Evolutionary conservation across 2,113 vertebrate genomes (phyloP).

Genomic region (Myotis davidii): DNA sequence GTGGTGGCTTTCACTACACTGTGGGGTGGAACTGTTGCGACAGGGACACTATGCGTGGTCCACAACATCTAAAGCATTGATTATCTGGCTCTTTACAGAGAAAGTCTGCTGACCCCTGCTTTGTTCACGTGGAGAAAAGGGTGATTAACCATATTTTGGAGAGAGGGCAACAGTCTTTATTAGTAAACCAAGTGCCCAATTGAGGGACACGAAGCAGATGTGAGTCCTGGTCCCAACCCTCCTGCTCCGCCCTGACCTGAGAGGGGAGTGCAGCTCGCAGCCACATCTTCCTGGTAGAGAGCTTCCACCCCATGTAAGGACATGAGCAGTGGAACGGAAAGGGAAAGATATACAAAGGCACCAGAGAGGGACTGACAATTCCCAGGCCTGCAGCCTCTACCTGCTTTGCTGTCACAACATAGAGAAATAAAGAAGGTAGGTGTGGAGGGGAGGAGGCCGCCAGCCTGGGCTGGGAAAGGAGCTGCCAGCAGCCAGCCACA

Average conservation of each 20-base stretch:
- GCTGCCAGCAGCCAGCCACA: not conserved
- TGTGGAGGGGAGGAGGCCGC: too few species aligned
- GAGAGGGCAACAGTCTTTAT: not conserved
- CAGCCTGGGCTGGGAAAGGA: too few species aligned
- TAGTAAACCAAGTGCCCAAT: not conserved
- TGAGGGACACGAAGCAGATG: not conserved
- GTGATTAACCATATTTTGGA: not conserved
- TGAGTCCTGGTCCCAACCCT: not conserved
- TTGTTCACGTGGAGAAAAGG: not conserved
- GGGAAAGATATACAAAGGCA: not conserved
- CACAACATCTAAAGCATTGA: not conserved
- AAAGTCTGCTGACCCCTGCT: not conserved
- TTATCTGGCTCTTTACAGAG: not conserved
- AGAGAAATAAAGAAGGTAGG: not conserved
- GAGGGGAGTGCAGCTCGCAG: not conserved
- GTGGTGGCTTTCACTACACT: not conserved
- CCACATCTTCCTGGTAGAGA: not conserved
- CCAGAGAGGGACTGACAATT: not conserved
- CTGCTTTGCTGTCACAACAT: too few species aligned
- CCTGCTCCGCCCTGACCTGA: not conserved
- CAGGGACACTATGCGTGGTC: not conserved
- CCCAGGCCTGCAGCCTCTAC: not conserved
- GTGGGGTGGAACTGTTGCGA: not conserved
- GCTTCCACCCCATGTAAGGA: not conserved
- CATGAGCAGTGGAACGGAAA: not conserved